A percentile compares a stretch with the other conserved stretches of the same genome.
Conservation (phyloP, 2,113 vertebrate genomes). For the Morone chrysops region DNA sequence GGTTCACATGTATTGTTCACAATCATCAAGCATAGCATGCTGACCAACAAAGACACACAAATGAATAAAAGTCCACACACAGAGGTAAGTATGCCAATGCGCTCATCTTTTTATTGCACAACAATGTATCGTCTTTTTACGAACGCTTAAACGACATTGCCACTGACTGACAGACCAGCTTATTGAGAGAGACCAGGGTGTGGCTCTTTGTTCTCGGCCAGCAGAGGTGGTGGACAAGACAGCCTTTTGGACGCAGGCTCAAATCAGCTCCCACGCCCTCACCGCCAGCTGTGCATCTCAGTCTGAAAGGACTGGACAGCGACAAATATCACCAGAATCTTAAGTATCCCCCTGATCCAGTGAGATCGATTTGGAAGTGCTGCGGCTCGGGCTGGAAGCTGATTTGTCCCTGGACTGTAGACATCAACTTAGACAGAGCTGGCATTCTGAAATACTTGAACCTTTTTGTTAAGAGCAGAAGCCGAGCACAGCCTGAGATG, state of each 20-base stretch:
- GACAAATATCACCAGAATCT: conserved; percentile 25
- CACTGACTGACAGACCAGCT: conserved; percentile 85
- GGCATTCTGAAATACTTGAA: conserved; percentile 59
- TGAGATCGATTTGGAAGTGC: conserved; percentile 59
- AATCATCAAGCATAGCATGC: neutral
- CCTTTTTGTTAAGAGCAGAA: conserved; percentile 67
- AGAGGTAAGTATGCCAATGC: conserved; percentile 85
- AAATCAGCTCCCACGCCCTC: conserved; percentile 63
- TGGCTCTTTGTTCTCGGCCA: conserved; percentile 77
- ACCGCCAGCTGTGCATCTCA: conserved; percentile 44
- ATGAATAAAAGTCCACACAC: conserved; percentile 72
- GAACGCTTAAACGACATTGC: conserved; percentile 85
- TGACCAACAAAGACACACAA: neutral
- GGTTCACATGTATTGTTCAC: conserved; percentile 31
- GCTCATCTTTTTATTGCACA: conserved; percentile 94
- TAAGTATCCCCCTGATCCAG: conserved; percentile 35
- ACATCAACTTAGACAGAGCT: conserved; percentile 80
- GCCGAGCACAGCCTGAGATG: conserved; percentile 76
- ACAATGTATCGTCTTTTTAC: conserved; percentile 85
- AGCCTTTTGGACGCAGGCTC: conserved; percentile 69
- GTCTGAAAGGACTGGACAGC: conserved; percentile 43
- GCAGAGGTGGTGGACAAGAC: conserved; percentile 77
- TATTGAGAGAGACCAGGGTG: conserved; percentile 82
- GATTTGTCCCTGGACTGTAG: conserved; percentile 71
- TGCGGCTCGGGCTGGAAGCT: conserved; percentile 57